phyloP scores from a whole-genome alignment of 2,113 vertebrate genomes.

The Gymnarchus niloticus region DNA sequence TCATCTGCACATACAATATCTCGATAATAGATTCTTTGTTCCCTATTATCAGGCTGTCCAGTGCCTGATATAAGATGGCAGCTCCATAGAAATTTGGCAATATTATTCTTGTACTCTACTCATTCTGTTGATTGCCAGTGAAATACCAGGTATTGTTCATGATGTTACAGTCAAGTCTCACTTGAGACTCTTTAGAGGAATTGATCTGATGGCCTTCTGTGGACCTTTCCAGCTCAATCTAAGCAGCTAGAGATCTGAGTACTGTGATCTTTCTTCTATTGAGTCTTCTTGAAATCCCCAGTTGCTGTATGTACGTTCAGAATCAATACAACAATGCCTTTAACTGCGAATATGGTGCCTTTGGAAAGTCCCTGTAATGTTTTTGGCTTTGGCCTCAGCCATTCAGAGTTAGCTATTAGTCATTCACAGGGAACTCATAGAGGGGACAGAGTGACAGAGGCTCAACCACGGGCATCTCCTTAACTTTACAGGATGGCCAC shows the following conservation, averaged over 20 bases:
- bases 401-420: neutral
- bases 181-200: neutral
- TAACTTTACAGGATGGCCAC: neutral
- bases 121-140: neutral
- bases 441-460: neutral
- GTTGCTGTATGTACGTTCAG: neutral
- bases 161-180: neutral
- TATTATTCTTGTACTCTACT: neutral
- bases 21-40: neutral
- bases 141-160: neutral
- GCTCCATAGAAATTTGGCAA: neutral
- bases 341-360: no score
- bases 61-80: neutral
- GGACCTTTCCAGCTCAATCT: neutral
- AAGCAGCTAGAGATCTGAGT: neutral
- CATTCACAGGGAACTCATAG: no score
- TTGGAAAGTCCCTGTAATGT: neutral
- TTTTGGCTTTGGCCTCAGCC: neutral
- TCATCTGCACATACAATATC: neutral
- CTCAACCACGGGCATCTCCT: neutral
- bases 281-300: neutral
- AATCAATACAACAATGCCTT: no score
- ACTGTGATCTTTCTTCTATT: neutral
- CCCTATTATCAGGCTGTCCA: neutral
- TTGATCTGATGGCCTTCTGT: neutral